phyloP scores from a whole-genome alignment of 2,113 vertebrate species.

The Platichthys stellatus region DNA sequence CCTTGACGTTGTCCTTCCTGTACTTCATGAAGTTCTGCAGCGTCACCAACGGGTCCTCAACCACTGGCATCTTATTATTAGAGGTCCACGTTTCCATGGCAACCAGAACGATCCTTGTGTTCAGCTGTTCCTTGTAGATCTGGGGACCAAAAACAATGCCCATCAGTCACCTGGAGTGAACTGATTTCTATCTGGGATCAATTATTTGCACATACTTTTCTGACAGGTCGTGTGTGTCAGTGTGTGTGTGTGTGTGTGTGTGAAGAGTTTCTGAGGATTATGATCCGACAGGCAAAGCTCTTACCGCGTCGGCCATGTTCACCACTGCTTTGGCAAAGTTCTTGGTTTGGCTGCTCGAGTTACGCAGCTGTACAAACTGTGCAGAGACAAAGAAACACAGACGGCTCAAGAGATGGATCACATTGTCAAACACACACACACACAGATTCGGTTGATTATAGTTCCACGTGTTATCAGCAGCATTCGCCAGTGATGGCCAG shows the following conservation, averaged over 20 bases:
- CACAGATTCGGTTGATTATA: too few relatives aligned
- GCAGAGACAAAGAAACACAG: constrained; percentile 47
- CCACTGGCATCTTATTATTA: constrained; percentile 88
- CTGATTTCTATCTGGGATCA: constrained; percentile 2
- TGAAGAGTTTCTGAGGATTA: constrained; percentile 26
- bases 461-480: too few relatives aligned
- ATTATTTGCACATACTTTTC: background rate
- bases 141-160: constrained; percentile 63
- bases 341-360: constrained; percentile 90
- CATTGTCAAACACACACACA: constrained; percentile 11
- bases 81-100: constrained; percentile 96
- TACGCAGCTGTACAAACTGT: constrained; percentile 90
- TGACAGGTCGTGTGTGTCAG: constrained; percentile 20
- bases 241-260: background rate
- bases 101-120: constrained; percentile 95
- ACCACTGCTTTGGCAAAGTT: constrained; percentile 97
- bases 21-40: constrained; percentile 92
- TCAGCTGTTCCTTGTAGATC: constrained; percentile 97
- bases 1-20: constrained; percentile 84
- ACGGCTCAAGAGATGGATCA: constrained; percentile 27
- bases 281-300: constrained; percentile 48
- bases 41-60: constrained; percentile 87
- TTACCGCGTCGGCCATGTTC: constrained; percentile 95
- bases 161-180: constrained; percentile 26
- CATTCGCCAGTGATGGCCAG: too few relatives aligned